A percentile compares a stretch with the other conserved stretches of the same genome.
phyloP scores from a whole-genome alignment of 2,113 vertebrate species.

The Otocyon megalotis region DNA sequence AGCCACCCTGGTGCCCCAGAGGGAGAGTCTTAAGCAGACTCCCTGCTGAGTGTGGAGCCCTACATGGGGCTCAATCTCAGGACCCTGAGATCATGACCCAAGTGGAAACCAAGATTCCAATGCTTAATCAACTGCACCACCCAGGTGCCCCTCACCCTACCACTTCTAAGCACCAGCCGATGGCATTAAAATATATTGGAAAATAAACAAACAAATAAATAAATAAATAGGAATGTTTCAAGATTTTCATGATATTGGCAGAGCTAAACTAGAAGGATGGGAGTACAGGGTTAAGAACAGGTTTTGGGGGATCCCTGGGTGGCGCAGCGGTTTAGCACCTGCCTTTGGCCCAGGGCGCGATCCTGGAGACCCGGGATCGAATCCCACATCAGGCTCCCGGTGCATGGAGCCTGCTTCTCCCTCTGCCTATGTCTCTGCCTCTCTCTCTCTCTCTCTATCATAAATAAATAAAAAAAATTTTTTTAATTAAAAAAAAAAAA shows the following conservation, averaged over 20 bases:
- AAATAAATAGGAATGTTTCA: slow-evolving; percentile 12
- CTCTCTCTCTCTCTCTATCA: no score
- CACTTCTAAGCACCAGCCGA: neutral
- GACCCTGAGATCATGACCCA: neutral
- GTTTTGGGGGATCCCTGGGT: no score
- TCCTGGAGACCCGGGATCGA: no score
- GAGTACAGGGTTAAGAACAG: neutral
- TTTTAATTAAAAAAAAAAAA: no score
- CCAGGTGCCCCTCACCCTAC: neutral
- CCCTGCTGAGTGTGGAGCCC: neutral
- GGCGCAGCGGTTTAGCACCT: no score
- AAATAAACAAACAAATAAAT: no score
- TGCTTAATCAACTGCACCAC: neutral
- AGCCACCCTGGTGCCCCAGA: neutral
- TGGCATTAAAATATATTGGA: neutral
- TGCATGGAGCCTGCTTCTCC: no score
- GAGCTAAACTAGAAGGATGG: neutral
- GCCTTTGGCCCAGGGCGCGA: no score
- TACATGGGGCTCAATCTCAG: neutral
- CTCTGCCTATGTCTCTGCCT: no score
- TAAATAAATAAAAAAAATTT: no score
- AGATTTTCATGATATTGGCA: neutral
- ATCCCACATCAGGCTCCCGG: no score
- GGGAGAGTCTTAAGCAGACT: neutral
- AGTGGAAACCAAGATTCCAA: neutral